A percentile compares a stretch with the other conserved stretches of the same genome.
These are phyloP conservation scores for Galago senegalensis DNA, from an alignment of 2,797 vertebrate species.

Conservation along the genomic window DNA sequence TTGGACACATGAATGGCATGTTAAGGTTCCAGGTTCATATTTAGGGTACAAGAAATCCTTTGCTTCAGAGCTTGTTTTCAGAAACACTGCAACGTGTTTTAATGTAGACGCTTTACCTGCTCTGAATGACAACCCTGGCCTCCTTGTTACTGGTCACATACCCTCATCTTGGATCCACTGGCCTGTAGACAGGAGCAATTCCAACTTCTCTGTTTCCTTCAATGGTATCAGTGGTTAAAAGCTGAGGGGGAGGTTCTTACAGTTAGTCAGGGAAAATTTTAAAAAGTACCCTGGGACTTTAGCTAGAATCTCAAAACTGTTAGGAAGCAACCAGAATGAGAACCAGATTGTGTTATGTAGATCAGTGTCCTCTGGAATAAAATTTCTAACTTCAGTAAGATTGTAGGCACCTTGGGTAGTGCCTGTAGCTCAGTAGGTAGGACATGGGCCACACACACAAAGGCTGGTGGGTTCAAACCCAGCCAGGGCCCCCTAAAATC, in stretches of 20 bases:
- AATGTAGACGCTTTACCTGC: not conserved
- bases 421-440: too few relatives aligned
- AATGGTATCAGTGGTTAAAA: not conserved
- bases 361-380: not conserved
- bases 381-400: not conserved
- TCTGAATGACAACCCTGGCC: not conserved
- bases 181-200: not conserved
- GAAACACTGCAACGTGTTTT: not conserved
- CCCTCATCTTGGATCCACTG: not conserved
- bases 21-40: not conserved
- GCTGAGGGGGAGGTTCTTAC: not conserved
- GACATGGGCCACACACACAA: too few relatives aligned
- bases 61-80: not conserved
- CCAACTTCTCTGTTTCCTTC: not conserved
- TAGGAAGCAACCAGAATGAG: not conserved
- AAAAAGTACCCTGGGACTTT: not conserved
- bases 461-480: too few relatives aligned
- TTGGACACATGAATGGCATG: not conserved
- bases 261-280: not conserved
- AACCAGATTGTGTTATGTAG: not conserved
- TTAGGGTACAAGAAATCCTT: constrained; percentile 9
- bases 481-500: too few relatives aligned
- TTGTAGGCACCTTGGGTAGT: not conserved
- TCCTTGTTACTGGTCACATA: not conserved
- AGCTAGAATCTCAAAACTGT: not conserved